These are phyloP conservation scores for Phasianus colchicus DNA, from an alignment of 2,113 vertebrate species.

Conservation along the genomic window DNA sequence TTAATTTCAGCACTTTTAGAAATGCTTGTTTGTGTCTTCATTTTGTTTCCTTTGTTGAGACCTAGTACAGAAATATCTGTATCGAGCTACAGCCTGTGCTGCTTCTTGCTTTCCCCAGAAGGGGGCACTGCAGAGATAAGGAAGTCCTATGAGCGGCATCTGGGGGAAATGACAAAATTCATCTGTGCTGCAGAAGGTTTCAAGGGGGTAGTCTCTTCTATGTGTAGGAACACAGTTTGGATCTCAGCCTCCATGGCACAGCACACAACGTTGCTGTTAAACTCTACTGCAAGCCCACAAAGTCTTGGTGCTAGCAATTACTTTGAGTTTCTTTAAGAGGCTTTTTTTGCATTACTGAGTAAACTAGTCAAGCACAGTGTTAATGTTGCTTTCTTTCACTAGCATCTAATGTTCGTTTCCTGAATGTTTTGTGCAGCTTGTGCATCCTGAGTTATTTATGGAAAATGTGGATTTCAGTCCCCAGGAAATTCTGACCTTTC, in stretches of 20 bases:
- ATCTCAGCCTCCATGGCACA: not conserved
- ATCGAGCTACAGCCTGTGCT: not conserved
- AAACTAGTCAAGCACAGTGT: accelerated
- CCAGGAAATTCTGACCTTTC: not conserved
- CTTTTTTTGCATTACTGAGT: accelerated
- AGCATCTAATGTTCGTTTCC: accelerated
- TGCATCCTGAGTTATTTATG: not conserved
- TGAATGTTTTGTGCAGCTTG: not conserved
- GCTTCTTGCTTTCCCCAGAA: not conserved
- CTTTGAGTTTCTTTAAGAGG: not conserved
- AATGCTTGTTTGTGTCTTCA: not conserved
- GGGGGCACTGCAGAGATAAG: constrained; percentile 21
- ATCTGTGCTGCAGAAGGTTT: not conserved
- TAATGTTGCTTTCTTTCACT: not conserved
- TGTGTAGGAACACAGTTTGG: not conserved
- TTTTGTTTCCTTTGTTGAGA: not conserved
- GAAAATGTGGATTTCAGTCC: not conserved
- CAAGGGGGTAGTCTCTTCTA: not conserved
- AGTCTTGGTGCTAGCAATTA: not conserved
- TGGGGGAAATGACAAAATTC: not conserved
- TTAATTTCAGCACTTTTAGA: not conserved
- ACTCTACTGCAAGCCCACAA: accelerated
- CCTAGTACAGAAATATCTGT: not conserved
- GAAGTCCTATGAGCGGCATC: not conserved
- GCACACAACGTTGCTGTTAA: accelerated